These are phyloP conservation scores for Aphelenchoides avenae DNA, from an alignment of 1,140 invertebrate species.

Conservation along the genomic window DNA sequence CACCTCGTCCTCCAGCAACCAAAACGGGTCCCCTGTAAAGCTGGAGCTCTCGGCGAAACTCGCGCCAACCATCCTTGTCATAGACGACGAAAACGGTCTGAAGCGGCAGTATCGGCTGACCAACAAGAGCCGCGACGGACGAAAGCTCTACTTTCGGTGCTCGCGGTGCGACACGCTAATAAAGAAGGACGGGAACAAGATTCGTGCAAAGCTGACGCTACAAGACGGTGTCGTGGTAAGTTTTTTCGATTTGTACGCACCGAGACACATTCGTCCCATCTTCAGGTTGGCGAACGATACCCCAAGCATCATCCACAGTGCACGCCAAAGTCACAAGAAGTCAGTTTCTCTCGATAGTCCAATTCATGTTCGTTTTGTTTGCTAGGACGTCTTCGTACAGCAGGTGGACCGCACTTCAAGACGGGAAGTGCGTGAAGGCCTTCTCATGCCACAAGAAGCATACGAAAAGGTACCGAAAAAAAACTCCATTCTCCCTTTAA, in stretches of 20 bases:
- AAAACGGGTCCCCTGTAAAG: slow-evolving; percentile 27
- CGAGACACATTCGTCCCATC: too few species aligned
- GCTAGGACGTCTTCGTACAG: slow-evolving; percentile 39
- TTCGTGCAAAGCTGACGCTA: slow-evolving; percentile 45
- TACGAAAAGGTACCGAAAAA: slow-evolving; percentile 38
- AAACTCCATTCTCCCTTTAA: too few species aligned
- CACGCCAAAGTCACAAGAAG: slow-evolving; percentile 31
- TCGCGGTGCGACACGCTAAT: slow-evolving; percentile 45
- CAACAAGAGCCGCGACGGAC: slow-evolving; percentile 34
- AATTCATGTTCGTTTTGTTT: too few species aligned
- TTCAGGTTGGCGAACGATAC: too few species aligned
- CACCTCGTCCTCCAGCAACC: too few species aligned
- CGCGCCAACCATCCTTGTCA: slow-evolving; percentile 43
- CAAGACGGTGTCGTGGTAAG: too few species aligned
- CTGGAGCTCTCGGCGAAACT: slow-evolving; percentile 43
- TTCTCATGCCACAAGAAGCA: slow-evolving; percentile 35
- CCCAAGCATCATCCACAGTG: slow-evolving; percentile 48
- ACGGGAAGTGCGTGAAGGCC: slow-evolving; percentile 44
- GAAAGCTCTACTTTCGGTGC: slow-evolving; percentile 47
- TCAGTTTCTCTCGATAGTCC: too few species aligned
- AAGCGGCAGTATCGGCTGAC: slow-evolving; percentile 47
- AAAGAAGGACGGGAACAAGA: slow-evolving; percentile 32
- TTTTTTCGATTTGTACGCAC: too few species aligned
- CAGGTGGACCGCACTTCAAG: slow-evolving; percentile 39
- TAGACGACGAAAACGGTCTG: slow-evolving; percentile 44